phyloP scores from a whole-genome alignment of 2,888 invertebrate species.

The Druceiella hillmani region DNA sequence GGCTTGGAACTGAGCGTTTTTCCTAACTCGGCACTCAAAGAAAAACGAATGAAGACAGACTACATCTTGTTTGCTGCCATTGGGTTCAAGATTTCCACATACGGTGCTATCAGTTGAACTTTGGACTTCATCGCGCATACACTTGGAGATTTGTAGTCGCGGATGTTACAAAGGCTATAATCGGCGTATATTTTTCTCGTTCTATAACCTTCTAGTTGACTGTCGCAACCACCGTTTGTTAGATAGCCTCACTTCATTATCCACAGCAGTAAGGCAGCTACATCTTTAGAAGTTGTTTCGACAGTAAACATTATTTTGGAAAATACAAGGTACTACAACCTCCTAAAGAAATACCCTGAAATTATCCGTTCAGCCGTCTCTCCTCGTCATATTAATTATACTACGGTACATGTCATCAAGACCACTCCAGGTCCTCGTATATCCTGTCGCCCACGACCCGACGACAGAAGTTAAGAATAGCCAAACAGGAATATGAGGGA shows the following conservation, averaged over 20 bases:
- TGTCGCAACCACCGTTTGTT: conserved; percentile 25
- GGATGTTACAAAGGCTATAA: conserved; percentile 29
- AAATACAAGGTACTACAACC: conserved; percentile 8
- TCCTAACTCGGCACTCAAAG: conserved; percentile 19
- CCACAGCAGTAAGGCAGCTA: background rate
- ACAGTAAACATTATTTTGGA: conserved; percentile 5
- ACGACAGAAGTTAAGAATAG: conserved; percentile 26
- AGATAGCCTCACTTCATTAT: conserved; percentile 16
- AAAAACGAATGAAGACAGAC: conserved; percentile 16
- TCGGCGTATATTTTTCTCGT: conserved; percentile 29
- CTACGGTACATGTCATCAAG: no score
- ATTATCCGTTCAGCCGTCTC: conserved; percentile 17
- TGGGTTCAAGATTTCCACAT: conserved; percentile 27
- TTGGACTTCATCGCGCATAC: conserved; percentile 27
- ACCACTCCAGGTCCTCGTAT: conserved; percentile 22
- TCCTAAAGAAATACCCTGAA: conserved; percentile 13
- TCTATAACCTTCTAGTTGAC: conserved; percentile 28
- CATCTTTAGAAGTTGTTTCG: background rate
- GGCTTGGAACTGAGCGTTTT: conserved; percentile 23
- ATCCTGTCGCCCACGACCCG: conserved; percentile 25
- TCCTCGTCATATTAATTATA: no score
- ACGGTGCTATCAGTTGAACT: conserved; percentile 25
- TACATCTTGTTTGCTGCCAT: conserved; percentile 29
- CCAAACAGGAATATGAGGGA: conserved; percentile 26
- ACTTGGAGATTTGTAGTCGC: conserved; percentile 29